phyloP scores from a whole-genome alignment of 64 coral and sea anemone genomes.

The Stichodactyla helianthus region DNA sequence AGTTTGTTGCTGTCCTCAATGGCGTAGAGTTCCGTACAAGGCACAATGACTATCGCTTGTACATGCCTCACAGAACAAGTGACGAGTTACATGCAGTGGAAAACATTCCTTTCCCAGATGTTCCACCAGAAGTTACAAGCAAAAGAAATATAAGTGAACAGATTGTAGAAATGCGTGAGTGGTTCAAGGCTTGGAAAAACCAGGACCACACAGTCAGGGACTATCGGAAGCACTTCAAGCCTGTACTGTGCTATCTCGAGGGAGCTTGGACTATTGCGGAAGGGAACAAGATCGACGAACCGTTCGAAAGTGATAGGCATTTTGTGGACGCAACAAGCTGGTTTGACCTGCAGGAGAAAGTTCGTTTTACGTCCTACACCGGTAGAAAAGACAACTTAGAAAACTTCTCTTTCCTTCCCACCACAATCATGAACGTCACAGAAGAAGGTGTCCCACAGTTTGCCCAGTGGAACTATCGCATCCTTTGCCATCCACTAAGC shows the following conservation, averaged over 20 bases:
- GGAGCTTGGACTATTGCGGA: conserved; percentile 59
- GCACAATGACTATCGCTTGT: conserved; percentile 75
- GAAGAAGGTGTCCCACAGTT: conserved; percentile 48
- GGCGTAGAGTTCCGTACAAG: conserved; percentile 81
- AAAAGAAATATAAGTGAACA: conserved; percentile 30
- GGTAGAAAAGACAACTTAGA: conserved; percentile 70
- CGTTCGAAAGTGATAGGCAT: conserved; percentile 75
- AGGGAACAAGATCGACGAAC: conserved; percentile 51
- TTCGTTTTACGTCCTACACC: conserved; percentile 77
- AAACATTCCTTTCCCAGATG: conserved; percentile 66
- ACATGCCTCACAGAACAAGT: conserved; percentile 37
- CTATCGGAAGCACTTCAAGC: conserved; percentile 72
- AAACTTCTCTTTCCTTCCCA: conserved; percentile 74
- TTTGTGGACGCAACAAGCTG: conserved; percentile 64
- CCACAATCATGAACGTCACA: conserved; percentile 57
- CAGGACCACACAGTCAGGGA: conserved; percentile 50
- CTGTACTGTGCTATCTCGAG: conserved; percentile 72
- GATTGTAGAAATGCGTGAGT: conserved; percentile 58
- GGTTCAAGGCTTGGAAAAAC: conserved; percentile 66
- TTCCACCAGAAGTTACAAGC: conserved; percentile 48
- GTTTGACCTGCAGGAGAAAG: conserved; percentile 83
- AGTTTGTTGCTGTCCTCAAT: conserved; percentile 66
- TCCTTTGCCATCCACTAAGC: conserved; percentile 60
- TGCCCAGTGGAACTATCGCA: conserved; percentile 83
- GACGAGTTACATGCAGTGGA: conserved; percentile 43